phyloP scores from a whole-genome alignment of 2,888 invertebrate genomes.

The Polia nebulosa region DNA sequence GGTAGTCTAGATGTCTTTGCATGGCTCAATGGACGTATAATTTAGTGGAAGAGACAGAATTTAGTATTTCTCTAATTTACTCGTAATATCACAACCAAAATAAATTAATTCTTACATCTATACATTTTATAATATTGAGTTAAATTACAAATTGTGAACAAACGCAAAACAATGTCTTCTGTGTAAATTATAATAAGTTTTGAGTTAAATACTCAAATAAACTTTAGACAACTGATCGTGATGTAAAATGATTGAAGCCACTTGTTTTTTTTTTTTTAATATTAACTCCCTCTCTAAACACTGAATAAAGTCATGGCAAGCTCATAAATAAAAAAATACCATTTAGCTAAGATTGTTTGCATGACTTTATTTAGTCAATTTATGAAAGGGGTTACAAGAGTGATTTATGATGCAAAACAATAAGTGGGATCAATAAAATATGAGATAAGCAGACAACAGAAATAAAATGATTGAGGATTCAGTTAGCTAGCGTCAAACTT shows the following conservation, averaged over 20 bases:
- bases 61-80: constrained; percentile 55
- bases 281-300: background rate
- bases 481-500: background rate
- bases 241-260: background rate
- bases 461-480: constrained; percentile 33
- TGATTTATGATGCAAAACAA: too few species aligned
- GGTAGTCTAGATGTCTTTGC: background rate
- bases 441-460: constrained; percentile 17
- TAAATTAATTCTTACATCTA: constrained; percentile 66
- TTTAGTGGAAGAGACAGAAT: constrained; percentile 54
- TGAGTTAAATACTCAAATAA: constrained; percentile 22
- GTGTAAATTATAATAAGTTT: constrained; percentile 44
- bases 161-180: constrained; percentile 48
- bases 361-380: constrained; percentile 20
- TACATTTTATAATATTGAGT: constrained; percentile 44
- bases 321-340: constrained; percentile 27
- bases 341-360: constrained; percentile 12
- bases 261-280: background rate
- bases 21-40: constrained; percentile 18
- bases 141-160: constrained; percentile 53
- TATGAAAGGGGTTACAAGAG: background rate
- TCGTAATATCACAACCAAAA: constrained; percentile 69
- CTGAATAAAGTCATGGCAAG: constrained; percentile 26
- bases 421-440: constrained; percentile 9
- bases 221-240: constrained; percentile 4